Base-by-base conservation (phyloP, 2,113 vertebrate species). In the Rhinogobius similis region DNA sequence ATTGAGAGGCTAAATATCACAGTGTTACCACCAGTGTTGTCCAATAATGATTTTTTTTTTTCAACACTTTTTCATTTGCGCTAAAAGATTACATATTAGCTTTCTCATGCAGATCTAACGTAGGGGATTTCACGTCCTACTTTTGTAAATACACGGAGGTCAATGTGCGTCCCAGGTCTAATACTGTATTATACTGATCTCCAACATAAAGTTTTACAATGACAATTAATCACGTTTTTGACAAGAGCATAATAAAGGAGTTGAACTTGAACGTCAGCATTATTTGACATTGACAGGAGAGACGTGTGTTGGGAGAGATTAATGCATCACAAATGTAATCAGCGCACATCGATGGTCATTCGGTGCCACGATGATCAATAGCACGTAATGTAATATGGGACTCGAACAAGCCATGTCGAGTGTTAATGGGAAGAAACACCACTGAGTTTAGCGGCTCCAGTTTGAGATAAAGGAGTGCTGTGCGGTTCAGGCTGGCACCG, bases 1-100 rank as follows among this genome's bases (percentile, higher is more conserved):
- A 59, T 29, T 63, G 79, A 67, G 63, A 10, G 66, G 82, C 86
- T 82, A 86, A 86, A 89, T 82, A 88, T 90, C 88, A 90, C 88
- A 88, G 86, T 88, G 88, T 86, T 87, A 86, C 81, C 85, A 87
- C 82, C 85, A 89, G 85, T 82, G 85, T 82, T 85, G 71, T 83
- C 82, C 84, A 90, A 81, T 81, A 84, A 79, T 67, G 73, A 82
- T 75, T 29, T 76, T 67, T 82, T 85, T 75, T 58, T 76, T 67
- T 80, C 75, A 83, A 85, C 87, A 90, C 62, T 44, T 87, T 56
- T 76, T 79, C 59, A 78, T 61, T 80, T 77, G 58, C 56, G 76
- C 73, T 84, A 76, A 75, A 84, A n/a, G 58, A 84, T 67, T 75
- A 73, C 68, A 82, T 39, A 20, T 73, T 55, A 64, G 74, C 65